Base-by-base conservation (phyloP, 2,797 vertebrate species). In the Trachurus trachurus region DNA sequence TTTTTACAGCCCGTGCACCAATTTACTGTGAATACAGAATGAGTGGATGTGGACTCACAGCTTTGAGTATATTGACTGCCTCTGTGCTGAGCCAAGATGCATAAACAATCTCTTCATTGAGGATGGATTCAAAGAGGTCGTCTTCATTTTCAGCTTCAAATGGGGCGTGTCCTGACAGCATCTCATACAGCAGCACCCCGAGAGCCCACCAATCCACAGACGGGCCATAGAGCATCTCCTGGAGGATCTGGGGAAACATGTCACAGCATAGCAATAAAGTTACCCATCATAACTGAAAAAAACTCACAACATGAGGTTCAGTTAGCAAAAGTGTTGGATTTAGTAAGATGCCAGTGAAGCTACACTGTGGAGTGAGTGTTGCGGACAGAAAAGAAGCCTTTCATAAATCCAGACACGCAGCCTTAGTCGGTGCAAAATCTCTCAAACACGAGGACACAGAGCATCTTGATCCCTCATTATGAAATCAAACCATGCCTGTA, bases 141-240 rank as follows among this genome's bases (percentile, higher is more conserved):
- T 99, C 98, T 89, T 99, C 98, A 0, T 99, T 99, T 93, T 99
- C 98, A 0, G 98, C 98, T 91, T 99, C 98, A 0, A 99, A 99
- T 58, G 98, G 98, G 0, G 98, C 98, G 0, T 99, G 98, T 64
- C 98, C 98, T 0, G 97, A 99, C 3, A 99, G 95, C 98, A 99
- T 99, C 94, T 99, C 98, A 0, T 98, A 99, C 8, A 99, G 95
- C 31, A 99, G 92, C 86, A 99, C 98, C 0, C 98, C 98, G 63
- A 99, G 98, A 0, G 98, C 98, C 98, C 98, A 99, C 98, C 98
- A 99, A 86, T 99, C 98, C 9, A 99, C 98, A 0, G 98, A 97
- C 0, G 98, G 96, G 29, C 98, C 98, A 0, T 99, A 99, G 19
- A 97, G 94, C 97, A 99, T 96, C 92, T 99, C 98, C 90, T 98